Conservation (phyloP, 2,113 vertebrate genomes). For the Felis catus region F.catus_Fca126_mat1.0 CM031426.1:35018001-35018500, state of each 20-base stretch:
- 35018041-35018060: neutral
- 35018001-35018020: neutral
- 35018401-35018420: neutral
- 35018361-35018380: neutral
- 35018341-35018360: neutral
- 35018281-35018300: neutral
- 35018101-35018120: neutral
- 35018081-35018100: neutral
- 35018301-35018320: neutral
- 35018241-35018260: neutral
- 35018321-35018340: neutral
- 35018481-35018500: neutral
- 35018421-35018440: neutral
- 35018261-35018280: neutral
- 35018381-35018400: neutral
- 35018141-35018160: neutral
- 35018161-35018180: neutral
- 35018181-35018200: neutral
- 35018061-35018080: neutral
- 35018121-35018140: neutral
- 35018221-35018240: neutral
- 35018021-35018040: neutral
- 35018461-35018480: neutral
- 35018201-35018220: neutral
- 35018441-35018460: neutral